These are phyloP conservation scores for Lutjanus argentimaculatus DNA, from an alignment of 2,797 vertebrate species.

Conservation along the genomic window DNA sequence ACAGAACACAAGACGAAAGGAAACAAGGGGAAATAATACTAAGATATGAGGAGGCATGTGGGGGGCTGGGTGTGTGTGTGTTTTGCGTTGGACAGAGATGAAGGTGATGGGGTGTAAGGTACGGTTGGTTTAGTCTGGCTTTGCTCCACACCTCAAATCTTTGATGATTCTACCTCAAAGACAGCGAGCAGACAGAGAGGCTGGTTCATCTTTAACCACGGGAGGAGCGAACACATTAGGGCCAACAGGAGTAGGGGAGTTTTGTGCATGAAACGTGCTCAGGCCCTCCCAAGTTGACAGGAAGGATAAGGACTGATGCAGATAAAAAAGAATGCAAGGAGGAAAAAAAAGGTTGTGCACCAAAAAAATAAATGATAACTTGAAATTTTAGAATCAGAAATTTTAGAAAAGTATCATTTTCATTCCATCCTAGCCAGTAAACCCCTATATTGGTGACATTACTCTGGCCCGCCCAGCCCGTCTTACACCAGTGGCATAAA, in stretches of 20 bases:
- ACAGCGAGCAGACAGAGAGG: constrained; percentile 70
- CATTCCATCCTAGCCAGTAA: constrained; percentile 34
- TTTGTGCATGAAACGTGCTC: constrained; percentile 51
- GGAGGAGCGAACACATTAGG: constrained; percentile 57
- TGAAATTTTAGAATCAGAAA: constrained; percentile 42
- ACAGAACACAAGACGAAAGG: constrained; percentile 62
- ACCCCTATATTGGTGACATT: constrained; percentile 28
- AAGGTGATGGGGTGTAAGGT: constrained; percentile 70
- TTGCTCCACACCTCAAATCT: constrained; percentile 76
- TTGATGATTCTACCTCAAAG: constrained; percentile 79
- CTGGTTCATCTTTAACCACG: constrained; percentile 73
- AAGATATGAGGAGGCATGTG: constrained; percentile 48
- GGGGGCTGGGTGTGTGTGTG: constrained; percentile 2
- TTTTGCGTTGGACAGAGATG: constrained; percentile 75
- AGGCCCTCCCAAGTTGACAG: constrained; percentile 72
- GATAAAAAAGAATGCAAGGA: constrained; percentile 36
- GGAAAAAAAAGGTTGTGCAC: constrained; percentile 29
- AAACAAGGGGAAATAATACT: constrained; percentile 55
- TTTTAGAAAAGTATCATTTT: constrained; percentile 46
- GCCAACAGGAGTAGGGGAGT: constrained; percentile 55
- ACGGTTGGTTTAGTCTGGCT: constrained; percentile 76
- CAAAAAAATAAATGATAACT: constrained; percentile 26
- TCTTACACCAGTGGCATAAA: constrained; percentile 58
- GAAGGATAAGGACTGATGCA: constrained; percentile 32
- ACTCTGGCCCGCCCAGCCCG: constrained; percentile 47